Evolutionary conservation across 2,888 invertebrate species (phyloP).

Genomic region (Phortica okadai): DNA sequence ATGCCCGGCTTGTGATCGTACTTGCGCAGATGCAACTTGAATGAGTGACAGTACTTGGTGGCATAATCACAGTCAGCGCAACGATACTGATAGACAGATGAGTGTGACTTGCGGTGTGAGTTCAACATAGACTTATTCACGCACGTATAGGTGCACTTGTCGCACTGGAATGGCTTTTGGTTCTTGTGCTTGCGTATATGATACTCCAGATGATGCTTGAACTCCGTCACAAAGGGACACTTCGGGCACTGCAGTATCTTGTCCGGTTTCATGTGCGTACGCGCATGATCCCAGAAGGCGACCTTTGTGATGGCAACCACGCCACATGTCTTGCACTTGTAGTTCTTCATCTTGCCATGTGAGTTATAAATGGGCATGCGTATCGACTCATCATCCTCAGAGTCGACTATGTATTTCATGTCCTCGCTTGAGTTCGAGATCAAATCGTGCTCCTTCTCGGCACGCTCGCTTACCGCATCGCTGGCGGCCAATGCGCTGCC

Average conservation of each 20-base stretch:
- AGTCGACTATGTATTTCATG: constrained; percentile 69
- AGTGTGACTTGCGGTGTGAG: constrained; percentile 97
- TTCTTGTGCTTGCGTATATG: constrained; percentile 96
- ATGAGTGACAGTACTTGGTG: constrained; percentile 98
- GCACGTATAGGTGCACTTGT: constrained; percentile 91
- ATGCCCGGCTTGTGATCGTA: constrained; percentile 93
- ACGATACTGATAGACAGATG: constrained; percentile 92
- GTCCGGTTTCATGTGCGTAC: constrained; percentile 94
- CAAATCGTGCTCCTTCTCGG: constrained; percentile 71
- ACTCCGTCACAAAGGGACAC: constrained; percentile 98
- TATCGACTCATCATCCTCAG: constrained; percentile 76
- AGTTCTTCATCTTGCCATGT: constrained; percentile 90
- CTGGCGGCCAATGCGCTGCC: not conserved
- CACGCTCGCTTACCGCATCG: not conserved
- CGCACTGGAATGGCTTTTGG: constrained; percentile 96
- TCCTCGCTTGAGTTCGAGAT: constrained; percentile 75
- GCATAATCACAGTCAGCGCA: constrained; percentile 96
- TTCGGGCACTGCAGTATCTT: constrained; percentile 92
- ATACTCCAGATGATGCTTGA: constrained; percentile 98
- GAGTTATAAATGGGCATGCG: constrained; percentile 78
- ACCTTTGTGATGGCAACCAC: constrained; percentile 90
- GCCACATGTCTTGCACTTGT: constrained; percentile 95
- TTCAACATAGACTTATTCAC: constrained; percentile 99
- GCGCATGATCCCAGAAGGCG: constrained; percentile 95
- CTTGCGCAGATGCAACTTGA: constrained; percentile 95